phyloP scores from a whole-genome alignment of 2,797 vertebrate species.

The Halcyon leucocephala region DNA sequence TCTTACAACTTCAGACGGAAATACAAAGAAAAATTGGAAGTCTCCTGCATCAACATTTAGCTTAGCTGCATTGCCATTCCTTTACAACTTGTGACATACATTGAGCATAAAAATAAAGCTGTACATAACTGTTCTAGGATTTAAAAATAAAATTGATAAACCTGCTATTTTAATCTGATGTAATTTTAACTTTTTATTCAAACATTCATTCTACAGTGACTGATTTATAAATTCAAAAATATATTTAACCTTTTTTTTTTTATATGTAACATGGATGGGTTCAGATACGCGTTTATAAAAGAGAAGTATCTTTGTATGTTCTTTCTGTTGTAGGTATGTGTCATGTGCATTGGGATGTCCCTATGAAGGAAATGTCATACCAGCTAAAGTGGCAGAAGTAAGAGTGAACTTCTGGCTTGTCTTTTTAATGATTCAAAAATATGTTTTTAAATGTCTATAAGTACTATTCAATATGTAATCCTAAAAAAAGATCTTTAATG shows the following conservation, averaged over 20 bases:
- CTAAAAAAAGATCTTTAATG: background rate
- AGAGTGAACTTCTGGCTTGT: slow-evolving; percentile 42
- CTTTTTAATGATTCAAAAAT: slow-evolving; percentile 1
- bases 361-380: slow-evolving; percentile 86
- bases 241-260: background rate
- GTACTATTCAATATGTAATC: background rate
- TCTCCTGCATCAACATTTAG: background rate
- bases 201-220: background rate
- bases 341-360: slow-evolving; percentile 94
- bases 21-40: background rate
- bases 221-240: background rate
- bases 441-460: background rate
- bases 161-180: background rate
- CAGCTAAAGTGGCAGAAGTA: slow-evolving; percentile 91
- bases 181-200: background rate
- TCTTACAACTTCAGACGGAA: background rate
- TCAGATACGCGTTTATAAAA: background rate
- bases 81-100: background rate
- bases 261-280: background rate
- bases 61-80: background rate
- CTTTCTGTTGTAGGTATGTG: slow-evolving; percentile 84
- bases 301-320: background rate
- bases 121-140: background rate
- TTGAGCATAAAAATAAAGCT: background rate
- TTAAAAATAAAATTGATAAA: background rate